Percentiles rank a stretch among this genome's conserved stretches.
phyloP scores from a whole-genome alignment of 1,140 invertebrate species.

The Caenorhabditis elegans region WBcel235 BX284603.4:1108001-1108500 shows the following conservation, averaged over 20 bases:
- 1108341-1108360: not conserved
- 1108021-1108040: not conserved
- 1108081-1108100: constrained; percentile 9
- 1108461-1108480: not conserved
- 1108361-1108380: not conserved
- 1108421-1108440: not conserved
- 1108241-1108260: not conserved
- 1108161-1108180: not conserved
- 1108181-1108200: not conserved
- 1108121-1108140: not conserved
- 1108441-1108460: too few relatives aligned
- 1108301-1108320: constrained; percentile 40
- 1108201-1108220: not conserved
- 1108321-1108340: constrained; percentile 29
- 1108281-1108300: constrained; percentile 26
- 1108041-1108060: not conserved
- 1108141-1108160: not conserved
- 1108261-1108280: constrained; percentile 39
- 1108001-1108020: not conserved
- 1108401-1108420: not conserved
- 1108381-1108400: not conserved
- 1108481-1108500: not conserved
- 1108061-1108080: not conserved
- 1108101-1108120: not conserved
- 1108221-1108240: not conserved